phyloP scores from a whole-genome alignment of 2,797 vertebrate species.

The Pseudotriccus pelzelni region DNA sequence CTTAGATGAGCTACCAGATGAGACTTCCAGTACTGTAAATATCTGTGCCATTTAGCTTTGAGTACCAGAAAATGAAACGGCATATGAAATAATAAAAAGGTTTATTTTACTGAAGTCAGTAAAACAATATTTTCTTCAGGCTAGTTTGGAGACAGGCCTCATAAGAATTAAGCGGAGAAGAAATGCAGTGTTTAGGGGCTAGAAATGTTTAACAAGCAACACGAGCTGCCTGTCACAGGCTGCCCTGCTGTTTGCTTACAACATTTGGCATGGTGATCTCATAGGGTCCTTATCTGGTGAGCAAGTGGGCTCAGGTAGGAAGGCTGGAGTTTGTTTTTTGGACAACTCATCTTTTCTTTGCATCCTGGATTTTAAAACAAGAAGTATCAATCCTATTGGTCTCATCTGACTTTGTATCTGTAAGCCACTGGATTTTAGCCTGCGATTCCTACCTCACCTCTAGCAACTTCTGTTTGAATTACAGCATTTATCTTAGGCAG shows the following conservation, averaged over 20 bases:
- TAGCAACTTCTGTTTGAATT: background rate
- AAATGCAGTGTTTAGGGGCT: background rate
- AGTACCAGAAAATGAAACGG: background rate
- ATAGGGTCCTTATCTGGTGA: background rate
- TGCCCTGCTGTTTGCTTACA: background rate
- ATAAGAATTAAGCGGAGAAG: background rate
- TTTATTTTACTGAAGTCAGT: background rate
- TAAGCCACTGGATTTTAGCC: background rate
- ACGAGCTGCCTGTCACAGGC: accelerated
- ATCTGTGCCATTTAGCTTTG: background rate
- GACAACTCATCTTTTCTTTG: background rate
- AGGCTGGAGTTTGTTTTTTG: background rate
- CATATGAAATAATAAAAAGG: background rate
- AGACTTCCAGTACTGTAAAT: background rate
- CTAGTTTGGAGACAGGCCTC: background rate
- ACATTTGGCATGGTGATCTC: background rate
- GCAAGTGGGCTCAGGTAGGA: background rate
- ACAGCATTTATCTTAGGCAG: background rate
- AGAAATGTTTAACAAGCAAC: background rate
- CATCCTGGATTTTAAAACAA: background rate
- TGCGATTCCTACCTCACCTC: background rate
- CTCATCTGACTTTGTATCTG: background rate
- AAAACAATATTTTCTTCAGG: background rate
- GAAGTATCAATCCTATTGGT: background rate
- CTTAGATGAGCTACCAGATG: background rate